Conservation (phyloP, 2,113 vertebrate genomes). For the Spermophilus dauricus region DNA sequence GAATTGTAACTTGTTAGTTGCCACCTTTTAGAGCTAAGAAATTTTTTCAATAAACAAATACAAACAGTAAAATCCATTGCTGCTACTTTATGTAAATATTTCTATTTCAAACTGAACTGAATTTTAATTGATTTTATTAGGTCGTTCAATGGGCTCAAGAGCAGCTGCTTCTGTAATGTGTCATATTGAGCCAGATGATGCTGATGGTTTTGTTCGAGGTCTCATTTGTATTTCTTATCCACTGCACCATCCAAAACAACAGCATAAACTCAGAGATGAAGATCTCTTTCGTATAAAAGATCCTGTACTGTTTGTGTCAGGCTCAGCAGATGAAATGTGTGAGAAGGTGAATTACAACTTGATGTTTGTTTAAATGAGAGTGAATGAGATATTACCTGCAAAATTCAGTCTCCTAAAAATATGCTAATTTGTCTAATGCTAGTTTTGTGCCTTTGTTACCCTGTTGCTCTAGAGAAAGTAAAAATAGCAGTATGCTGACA, state of each 20-base stretch:
- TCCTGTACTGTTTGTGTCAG: slow-evolving; percentile 95
- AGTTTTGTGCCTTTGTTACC: neutral
- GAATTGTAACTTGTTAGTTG: neutral
- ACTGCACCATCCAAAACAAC: slow-evolving; percentile 92
- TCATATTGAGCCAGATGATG: slow-evolving; percentile 84
- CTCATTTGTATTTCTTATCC: slow-evolving; percentile 96
- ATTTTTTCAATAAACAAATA: neutral
- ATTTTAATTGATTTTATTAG: slow-evolving; percentile 88
- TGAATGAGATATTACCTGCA: neutral
- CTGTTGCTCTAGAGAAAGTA: slow-evolving; percentile 27
- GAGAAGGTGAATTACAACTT: slow-evolving; percentile 89
- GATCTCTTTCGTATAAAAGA: slow-evolving; percentile 90
- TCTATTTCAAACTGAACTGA: slow-evolving; percentile 61
- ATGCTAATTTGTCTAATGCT: neutral
- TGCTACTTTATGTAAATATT: slow-evolving; percentile 51
- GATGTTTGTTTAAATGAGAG: slow-evolving; percentile 34
- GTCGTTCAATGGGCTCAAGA: slow-evolving; percentile 96
- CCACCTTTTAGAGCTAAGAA: neutral
- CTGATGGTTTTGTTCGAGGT: slow-evolving; percentile 89
- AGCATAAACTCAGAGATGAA: slow-evolving; percentile 91
- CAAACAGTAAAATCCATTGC: slow-evolving; percentile 31
- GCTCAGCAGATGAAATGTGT: slow-evolving; percentile 96
- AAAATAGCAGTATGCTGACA: slow-evolving; percentile 31
- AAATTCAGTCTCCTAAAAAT: slow-evolving; percentile 37
- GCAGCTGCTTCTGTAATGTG: slow-evolving; percentile 91